Conservation (phyloP, 2,113 vertebrate species). For the Cephalopholis sonnerati region DNA sequence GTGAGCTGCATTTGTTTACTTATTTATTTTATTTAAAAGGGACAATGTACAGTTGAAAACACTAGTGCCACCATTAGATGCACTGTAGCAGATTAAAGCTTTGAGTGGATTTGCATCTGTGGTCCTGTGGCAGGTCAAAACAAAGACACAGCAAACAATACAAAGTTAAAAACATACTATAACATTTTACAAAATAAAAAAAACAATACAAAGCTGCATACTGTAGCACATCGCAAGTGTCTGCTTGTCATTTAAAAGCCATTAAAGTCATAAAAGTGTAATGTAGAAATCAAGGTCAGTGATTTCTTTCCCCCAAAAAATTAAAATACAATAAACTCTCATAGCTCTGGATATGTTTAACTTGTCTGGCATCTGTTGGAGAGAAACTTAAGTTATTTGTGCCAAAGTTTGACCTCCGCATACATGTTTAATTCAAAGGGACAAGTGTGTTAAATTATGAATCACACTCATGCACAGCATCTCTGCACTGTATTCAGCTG, state of each 20-base stretch:
- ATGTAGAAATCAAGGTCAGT: no score
- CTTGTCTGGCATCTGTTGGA: background rate
- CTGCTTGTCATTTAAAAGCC: no score
- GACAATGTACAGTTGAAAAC: no score
- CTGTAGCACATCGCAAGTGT: no score
- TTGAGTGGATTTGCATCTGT: no score
- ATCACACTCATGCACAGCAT: slow-evolving; percentile 28
- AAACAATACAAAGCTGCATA: background rate
- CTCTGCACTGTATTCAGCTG: slow-evolving; percentile 48
- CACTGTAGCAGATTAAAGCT: no score
- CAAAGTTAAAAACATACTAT: background rate
- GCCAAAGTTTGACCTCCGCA: background rate
- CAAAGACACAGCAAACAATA: no score
- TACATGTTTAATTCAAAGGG: slow-evolving; percentile 8
- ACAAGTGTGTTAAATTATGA: slow-evolving; percentile 15
- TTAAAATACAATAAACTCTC: background rate
- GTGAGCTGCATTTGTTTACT: slow-evolving; percentile 76
- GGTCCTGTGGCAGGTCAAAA: no score
- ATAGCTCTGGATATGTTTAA: background rate
- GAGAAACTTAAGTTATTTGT: background rate
- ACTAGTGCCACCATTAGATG: no score
- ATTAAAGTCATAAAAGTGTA: no score
- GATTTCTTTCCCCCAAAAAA: no score
- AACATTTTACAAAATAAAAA: background rate
- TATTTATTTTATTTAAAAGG: no score